Evolutionary conservation across 2,113 vertebrate species (phyloP), one percentile per base, ranked within the genome.

Genomic region (Microtus pennsylvanicus): DNA sequence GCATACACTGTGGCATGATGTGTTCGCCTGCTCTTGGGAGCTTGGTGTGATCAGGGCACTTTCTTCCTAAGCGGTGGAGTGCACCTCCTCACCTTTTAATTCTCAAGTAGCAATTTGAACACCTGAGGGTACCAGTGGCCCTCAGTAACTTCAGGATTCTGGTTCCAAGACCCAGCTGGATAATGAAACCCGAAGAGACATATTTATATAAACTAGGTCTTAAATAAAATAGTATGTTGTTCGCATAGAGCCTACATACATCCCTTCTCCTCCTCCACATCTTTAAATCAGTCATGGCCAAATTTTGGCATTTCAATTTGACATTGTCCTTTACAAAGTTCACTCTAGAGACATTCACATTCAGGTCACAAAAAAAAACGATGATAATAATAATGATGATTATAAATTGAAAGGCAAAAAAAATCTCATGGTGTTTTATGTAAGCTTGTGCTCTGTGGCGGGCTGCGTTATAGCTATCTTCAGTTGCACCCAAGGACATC

Each of bases 1-100:
- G 61, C 14, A 1, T 12, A 0, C 30, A 55, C 0, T 0, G 42
- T 19, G 26, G 61, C 0, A 22, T 6, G 16, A 16, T 4, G 10
- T 14, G 47, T 69, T 12, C 19, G 38, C 26, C 8, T 12, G 47
- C 61, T 35, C 58, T 83, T 30, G 4, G 38, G 58, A 85, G 19
- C 58, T 69, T 28, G 2, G 38, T 61, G 42, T 75, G 67, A 89
- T 17, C 70, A 35, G 17, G 69, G 67, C 14, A 0, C 2, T 22
- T 55, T 30, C 35, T 65, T 83, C 26, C 75, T 55, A 38, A 81
- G 35, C 50, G 7, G 47, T 1, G 16, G 3, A 26, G n/a, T 11
- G 33, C 2, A 2, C 28, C 13, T 77, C 28, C 9, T 9, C 38
- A 16, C 30, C 4, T 26, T 1, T 8, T 11, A 58, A 76, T 52